These are phyloP conservation scores for Suillia variegata DNA, from an alignment of 2,888 invertebrate species.

Conservation along the genomic window DNA sequence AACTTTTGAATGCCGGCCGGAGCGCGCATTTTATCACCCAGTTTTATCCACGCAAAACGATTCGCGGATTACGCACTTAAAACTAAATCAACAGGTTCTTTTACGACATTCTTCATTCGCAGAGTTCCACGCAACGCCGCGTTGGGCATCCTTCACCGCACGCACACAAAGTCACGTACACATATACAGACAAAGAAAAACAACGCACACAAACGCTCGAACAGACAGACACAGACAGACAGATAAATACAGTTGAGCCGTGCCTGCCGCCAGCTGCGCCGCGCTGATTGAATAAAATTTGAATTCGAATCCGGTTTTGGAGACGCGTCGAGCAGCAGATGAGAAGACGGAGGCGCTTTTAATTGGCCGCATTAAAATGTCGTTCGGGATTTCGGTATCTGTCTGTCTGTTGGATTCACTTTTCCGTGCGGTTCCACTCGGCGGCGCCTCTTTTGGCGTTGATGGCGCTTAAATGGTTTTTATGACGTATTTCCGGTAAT, in stretches of 20 bases:
- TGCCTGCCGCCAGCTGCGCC: conserved; percentile 20
- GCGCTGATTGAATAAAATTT: conserved; percentile 48
- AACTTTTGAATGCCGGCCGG: too few relatives aligned
- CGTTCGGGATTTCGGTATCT: conserved; percentile 1
- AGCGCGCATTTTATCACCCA: background rate
- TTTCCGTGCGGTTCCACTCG: background rate
- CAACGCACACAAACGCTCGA: too few relatives aligned
- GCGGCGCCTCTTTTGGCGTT: background rate
- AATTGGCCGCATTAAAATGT: conserved; percentile 43
- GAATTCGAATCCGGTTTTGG: conserved; percentile 43
- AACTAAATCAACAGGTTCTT: conserved; percentile 27
- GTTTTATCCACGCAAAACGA: conserved; percentile 12
- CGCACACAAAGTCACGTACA: too few relatives aligned
- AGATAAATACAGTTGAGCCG: background rate
- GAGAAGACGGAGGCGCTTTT: conserved; percentile 29
- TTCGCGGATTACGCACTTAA: background rate
- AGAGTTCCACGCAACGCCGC: background rate
- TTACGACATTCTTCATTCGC: conserved; percentile 11
- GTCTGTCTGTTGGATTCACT: background rate
- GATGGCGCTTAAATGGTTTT: background rate
- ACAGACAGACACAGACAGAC: background rate
- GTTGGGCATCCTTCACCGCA: too few relatives aligned
- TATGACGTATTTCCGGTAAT: conserved; percentile 7
- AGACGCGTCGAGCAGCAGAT: conserved; percentile 12
- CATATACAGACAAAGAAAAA: too few relatives aligned